Base-by-base conservation (phyloP, 2,797 vertebrate genomes). In the Pipistrellus pipistrellus region DNA sequence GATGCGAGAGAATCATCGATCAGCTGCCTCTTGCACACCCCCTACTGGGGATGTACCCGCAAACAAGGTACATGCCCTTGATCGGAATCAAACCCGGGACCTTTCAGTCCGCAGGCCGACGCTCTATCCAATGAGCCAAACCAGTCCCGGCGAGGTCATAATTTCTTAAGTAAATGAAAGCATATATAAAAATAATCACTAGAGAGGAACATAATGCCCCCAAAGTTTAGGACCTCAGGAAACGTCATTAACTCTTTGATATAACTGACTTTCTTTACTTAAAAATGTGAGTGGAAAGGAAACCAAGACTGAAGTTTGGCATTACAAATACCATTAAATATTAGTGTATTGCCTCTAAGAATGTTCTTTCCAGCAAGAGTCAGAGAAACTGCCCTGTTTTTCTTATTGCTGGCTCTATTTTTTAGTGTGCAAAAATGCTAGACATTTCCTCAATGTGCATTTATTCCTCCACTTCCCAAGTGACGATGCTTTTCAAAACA, bases 401-500 rank as follows among this genome's bases (percentile, higher is more conserved):
- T 66, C 82, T 77, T 75, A 91, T 44, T 78, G 21, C 25, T 27
- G 41, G 25, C 8, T 55, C 44, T 53, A 23, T 41, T 81, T 46
- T 35, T 20, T 23, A 84, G 5, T 68, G 4, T 62, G 15, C 46
- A n/a, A 25, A 90, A 78, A 87, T 71, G 7, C 20, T 41, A 90
- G 55, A 38, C 8, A 72, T 25, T 92, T 68, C 41, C 8, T 91
- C 32, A 32, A 30, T 66, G 23, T 53, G 3, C 87, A 32, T 82
- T 88, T 77, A 48, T 66, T 48, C 8, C 38, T 75, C 48, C 62
- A 20, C 32, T 85, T 91, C 20, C 55, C 92, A 94, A 95, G 38
- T 87, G 32, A 75, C 15, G 12, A 18, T 82, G 38, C 55, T 94
- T 95, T 97, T 86, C 8, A 72, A 90, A 94, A 93, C 90, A 99